Percentiles rank a stretch among this genome's conserved stretches.
Conservation (phyloP, 2,797 vertebrate genomes). For the Hapalemur alaotrensis region DNA sequence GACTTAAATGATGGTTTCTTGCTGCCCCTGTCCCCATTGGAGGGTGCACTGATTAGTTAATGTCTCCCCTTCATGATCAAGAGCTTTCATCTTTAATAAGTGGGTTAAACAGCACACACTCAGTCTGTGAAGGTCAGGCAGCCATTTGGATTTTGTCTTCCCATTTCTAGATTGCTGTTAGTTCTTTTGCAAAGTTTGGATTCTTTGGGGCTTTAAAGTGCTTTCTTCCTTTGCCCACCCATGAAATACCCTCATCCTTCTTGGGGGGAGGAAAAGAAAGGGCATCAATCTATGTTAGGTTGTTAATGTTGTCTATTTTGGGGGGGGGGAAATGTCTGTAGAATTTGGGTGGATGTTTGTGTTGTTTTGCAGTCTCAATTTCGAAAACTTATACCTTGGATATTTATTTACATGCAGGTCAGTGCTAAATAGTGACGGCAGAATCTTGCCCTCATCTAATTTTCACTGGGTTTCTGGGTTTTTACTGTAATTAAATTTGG, state of each 20-base stretch:
- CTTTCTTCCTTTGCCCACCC: not conserved
- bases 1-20: not conserved
- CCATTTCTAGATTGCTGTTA: not conserved
- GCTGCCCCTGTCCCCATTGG: not conserved
- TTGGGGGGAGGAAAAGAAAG: not conserved
- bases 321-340: accelerated
- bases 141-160: slow-evolving; percentile 74
- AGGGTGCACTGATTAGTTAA: slow-evolving; percentile 72
- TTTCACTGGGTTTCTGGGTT: not conserved
- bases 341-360: not conserved
- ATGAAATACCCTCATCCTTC: not conserved
- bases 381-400: not conserved
- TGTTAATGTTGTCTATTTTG: not conserved
- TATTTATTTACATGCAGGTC: not conserved
- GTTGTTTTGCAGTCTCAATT: not conserved
- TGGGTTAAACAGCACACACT: slow-evolving; percentile 66
- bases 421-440: not conserved
- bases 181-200: accelerated
- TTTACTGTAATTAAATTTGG: slow-evolving; percentile 21
- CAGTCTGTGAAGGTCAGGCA: slow-evolving; percentile 70
- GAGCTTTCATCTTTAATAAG: slow-evolving; percentile 72
- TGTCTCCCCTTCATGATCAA: slow-evolving; percentile 60
- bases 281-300: not conserved
- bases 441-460: not conserved
- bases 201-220: not conserved